These are phyloP conservation scores for Euphydryas editha DNA, from an alignment of 2,888 invertebrate species.

Conservation along the genomic window DNA sequence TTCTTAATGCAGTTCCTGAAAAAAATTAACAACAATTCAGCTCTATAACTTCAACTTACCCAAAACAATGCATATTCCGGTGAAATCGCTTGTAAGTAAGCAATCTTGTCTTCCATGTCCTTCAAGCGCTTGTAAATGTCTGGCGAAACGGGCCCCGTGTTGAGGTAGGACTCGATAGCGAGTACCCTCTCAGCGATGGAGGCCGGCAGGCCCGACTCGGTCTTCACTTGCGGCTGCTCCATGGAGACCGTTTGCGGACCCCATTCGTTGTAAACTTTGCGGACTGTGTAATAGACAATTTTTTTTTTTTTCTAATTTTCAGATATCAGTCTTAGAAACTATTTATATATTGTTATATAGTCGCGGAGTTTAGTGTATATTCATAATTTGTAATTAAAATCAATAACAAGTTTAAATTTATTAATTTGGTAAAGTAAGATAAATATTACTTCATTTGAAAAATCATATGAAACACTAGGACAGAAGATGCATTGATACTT, in stretches of 20 bases:
- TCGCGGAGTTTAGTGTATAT: too few species aligned
- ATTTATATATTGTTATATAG: too few species aligned
- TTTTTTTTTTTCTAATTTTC: too few species aligned
- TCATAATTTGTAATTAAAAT: too few species aligned
- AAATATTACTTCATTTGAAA: too few species aligned
- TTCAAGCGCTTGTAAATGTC: slow-evolving; percentile 88
- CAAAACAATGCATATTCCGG: slow-evolving; percentile 90
- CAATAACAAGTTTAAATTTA: too few species aligned
- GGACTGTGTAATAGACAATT: slow-evolving; percentile 73
- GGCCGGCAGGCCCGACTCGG: slow-evolving; percentile 64
- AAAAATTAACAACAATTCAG: too few species aligned
- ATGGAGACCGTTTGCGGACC: slow-evolving; percentile 84
- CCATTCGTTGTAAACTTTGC: slow-evolving; percentile 87
- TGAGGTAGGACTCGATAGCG: slow-evolving; percentile 86
- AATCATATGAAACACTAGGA: too few species aligned
- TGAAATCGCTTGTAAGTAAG: slow-evolving; percentile 89
- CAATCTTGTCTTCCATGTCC: slow-evolving; percentile 88
- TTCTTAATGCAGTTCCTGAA: too few species aligned
- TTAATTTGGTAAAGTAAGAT: too few species aligned
- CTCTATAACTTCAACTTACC: slow-evolving; percentile 51
- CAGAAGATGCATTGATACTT: too few species aligned
- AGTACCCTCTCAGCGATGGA: slow-evolving; percentile 87
- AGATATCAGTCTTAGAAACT: not conserved
- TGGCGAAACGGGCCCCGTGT: slow-evolving; percentile 81
- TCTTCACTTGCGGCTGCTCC: slow-evolving; percentile 38